Conservation (phyloP, 2,113 vertebrate species). For the Cyanoramphus novaezelandiae region DNA sequence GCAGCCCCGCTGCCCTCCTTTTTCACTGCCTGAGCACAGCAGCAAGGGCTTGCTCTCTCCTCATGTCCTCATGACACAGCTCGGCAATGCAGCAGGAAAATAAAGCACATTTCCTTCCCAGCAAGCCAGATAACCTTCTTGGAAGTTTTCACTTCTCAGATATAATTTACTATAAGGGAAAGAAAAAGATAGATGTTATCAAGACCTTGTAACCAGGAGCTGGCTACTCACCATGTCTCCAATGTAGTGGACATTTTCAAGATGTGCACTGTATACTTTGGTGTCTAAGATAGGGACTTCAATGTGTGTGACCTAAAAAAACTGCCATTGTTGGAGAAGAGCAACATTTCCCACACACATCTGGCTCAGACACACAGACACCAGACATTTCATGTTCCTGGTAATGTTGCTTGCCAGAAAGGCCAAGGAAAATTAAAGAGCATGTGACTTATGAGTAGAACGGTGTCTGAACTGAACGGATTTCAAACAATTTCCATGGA, state of each 20-base stretch:
- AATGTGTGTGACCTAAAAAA: background rate
- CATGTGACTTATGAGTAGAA: background rate
- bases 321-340: background rate
- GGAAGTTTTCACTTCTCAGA: background rate
- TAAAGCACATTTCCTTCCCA: background rate
- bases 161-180: background rate
- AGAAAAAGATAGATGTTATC: background rate
- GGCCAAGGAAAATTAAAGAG: background rate
- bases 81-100: background rate
- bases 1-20: background rate
- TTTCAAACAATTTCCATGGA: conserved; percentile 4
- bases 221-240: background rate
- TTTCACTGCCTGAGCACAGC: background rate
- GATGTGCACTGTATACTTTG: fast-evolving
- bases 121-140: background rate
- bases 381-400: background rate
- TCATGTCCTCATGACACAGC: background rate
- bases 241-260: background rate
- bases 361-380: background rate
- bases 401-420: background rate
- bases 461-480: background rate
- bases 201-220: background rate
- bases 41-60: background rate
- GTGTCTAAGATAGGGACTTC: background rate
- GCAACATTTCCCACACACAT: background rate